Evolutionary conservation across 2,888 invertebrate species (phyloP), one percentile per base, ranked within the genome.

Genomic region (Octodonta nipae): DNA sequence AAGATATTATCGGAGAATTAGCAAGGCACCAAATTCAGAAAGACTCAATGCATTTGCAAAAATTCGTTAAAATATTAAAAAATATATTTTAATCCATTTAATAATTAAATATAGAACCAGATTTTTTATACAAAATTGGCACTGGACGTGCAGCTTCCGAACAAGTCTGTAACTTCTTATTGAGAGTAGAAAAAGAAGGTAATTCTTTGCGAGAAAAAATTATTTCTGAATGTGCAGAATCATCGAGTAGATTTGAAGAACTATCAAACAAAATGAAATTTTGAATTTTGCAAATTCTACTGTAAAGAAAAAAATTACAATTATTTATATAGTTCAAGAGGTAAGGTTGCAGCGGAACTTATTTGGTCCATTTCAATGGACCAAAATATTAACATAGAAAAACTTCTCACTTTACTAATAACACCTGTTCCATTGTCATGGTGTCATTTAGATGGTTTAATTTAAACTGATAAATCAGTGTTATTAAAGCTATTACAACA

Each of bases 111-210:
- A n/a, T 15, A 20, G 26, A 16, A 28, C 12, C 13, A 29, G 24
- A 28, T 28, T 29, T 20, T 28, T 22, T 37, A 14, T 35, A 24
- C 17, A 37, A 37, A 30, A 37, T 31, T 2, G 20, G 15, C 22
- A 34, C 31, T 28, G 37, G 34, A 15, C 26, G 27, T 8, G 8
- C 13, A n/a, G 37, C 29, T 4, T 26, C 36, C 15, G 27, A 36
- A 22, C 10, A 7, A 14, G 33, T 37, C 10, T 20, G 27, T 24
- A 28, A 37, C 16, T 37, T 37, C 25, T 25, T 37, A 15, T 13
- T 37, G 13, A 37, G 34, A 25, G 25, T 34, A 5, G 37, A 34
- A 34, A 20, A 30, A 34, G 34, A 25, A 28, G 30, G 13, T n/a
- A n/a, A n/a, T n/a, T n/a, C n/a, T n/a, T n/a, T n/a, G n/a, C n/a